Conservation (phyloP, 2,888 invertebrate genomes). For the Melieria omissa region DNA sequence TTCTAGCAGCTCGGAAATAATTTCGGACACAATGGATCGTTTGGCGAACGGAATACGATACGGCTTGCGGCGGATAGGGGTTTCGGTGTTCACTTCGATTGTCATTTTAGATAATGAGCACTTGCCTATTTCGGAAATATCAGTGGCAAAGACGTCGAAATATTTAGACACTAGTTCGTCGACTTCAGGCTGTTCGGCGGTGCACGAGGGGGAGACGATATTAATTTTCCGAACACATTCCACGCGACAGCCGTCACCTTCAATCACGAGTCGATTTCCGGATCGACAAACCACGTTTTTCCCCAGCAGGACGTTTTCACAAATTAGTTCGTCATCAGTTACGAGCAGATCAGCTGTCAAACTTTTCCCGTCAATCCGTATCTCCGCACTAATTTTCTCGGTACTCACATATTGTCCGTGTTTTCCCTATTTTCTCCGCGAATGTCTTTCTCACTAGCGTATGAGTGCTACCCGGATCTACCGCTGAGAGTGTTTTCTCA, state of each 20-base stretch:
- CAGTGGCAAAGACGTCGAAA: constrained; percentile 23
- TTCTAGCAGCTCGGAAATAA: constrained; percentile 33
- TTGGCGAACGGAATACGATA: constrained; percentile 43
- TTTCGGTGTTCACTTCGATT: constrained; percentile 24
- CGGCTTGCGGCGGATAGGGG: constrained; percentile 34
- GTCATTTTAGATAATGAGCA: constrained; percentile 38
- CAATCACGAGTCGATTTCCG: constrained; percentile 32
- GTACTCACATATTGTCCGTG: constrained; percentile 27
- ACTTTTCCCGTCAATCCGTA: constrained; percentile 33
- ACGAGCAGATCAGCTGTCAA: constrained; percentile 32
- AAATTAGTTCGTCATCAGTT: constrained; percentile 30
- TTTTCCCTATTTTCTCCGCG: constrained; percentile 24
- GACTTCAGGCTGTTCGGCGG: constrained; percentile 15
- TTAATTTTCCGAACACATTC: background rate
- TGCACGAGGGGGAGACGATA: background rate
- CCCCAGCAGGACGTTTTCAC: constrained; percentile 34
- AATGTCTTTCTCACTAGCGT: constrained; percentile 36
- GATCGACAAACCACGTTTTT: constrained; percentile 32
- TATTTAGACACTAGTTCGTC: constrained; percentile 15
- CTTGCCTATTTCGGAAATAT: constrained; percentile 33
- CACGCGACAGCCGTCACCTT: constrained; percentile 1
- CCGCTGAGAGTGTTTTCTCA: constrained; percentile 21
- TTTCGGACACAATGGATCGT: constrained; percentile 32
- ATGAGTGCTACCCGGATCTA: constrained; percentile 35
- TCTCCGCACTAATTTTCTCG: constrained; percentile 27